Evolutionary conservation across 2,113 vertebrate genomes (phyloP), one percentile per base, ranked within the genome.

Genomic region (Mixornis gularis): DNA sequence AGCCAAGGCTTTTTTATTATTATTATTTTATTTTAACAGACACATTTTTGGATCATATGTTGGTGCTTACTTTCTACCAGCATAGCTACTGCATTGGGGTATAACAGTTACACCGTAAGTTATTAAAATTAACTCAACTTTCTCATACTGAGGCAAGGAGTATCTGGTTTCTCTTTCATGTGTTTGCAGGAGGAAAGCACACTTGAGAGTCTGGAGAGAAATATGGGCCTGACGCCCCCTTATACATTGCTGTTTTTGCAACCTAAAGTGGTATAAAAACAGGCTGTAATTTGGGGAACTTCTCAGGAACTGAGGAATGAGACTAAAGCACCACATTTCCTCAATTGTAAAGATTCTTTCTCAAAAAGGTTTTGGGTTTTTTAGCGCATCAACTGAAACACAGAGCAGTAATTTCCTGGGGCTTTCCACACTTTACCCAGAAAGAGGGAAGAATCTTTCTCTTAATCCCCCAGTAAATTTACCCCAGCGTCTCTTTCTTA

Each of bases 11-110:
- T 62, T 93, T 68, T 81, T 84, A 91, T 79, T 79, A 48, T 55
- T 91, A 76, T 87, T 90, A n/a, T 92, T 84, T 89, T 78, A 91
- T 77, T 92, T 92, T 89, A 94, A 84, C 82, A 43, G 91, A 66
- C 73, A 82, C 19, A 58, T 92, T 96, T 95, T 91, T 46, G 83
- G 63, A n/a, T 76, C 63, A 36, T 36, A 36, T 41, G 17, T 65
- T 44, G 18, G 84, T 55, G 55, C 63, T 87, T 92, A 72, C 43
- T 89, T 93, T 92, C 64, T 81, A 18, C 46, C 55, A 16, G 58
- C 58, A 51, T 6, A 51, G 92, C 92, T 96, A 90, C 89, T 85
- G 66, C 77, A 87, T 30, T 3, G 2, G 55, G 15, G 63, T 85
- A 16, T 79, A 70, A 51, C 40, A 40, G 49, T 90, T 83, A 83